Conservation (phyloP, 1,140 invertebrate genomes). For the Drosophila asahinai region DNA sequence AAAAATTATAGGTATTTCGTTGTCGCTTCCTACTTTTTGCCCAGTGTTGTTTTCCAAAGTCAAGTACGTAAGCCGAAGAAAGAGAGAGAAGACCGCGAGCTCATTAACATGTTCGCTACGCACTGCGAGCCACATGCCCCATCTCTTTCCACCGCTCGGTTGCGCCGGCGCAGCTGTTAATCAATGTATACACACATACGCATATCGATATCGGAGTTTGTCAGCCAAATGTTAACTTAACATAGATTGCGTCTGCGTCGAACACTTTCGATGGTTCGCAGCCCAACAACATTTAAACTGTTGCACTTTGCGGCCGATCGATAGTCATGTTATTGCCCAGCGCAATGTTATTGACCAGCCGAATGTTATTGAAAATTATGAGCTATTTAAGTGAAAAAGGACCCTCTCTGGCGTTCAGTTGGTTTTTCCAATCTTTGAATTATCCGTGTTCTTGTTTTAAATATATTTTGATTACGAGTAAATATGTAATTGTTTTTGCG, state of each 20-base stretch:
- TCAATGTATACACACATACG: background rate
- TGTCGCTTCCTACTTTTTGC: background rate
- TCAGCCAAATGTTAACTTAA: slow-evolving; percentile 18
- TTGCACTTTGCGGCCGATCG: slow-evolving; percentile 21
- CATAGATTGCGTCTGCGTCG: background rate
- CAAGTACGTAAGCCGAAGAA: background rate
- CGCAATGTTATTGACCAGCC: no score
- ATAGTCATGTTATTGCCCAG: no score
- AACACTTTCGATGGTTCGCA: slow-evolving; percentile 1
- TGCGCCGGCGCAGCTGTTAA: background rate
- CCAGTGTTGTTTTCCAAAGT: slow-evolving; percentile 3
- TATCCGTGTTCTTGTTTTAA: slow-evolving; percentile 17
- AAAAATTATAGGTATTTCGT: no score
- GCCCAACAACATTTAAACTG: slow-evolving; percentile 21
- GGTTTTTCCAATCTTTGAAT: background rate
- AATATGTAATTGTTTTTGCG: slow-evolving; percentile 63
- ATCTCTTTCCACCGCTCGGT: background rate
- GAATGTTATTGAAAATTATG: no score
- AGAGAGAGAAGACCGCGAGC: slow-evolving; percentile 2
- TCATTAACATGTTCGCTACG: slow-evolving; percentile 66
- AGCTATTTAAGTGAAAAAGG: no score
- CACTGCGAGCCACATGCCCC: slow-evolving; percentile 18
- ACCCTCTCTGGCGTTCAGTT: no score
- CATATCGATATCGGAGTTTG: no score
- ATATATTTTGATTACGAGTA: slow-evolving; percentile 69